Base-by-base conservation (phyloP, 2,797 vertebrate genomes). In the Bradypus variegatus region DNA sequence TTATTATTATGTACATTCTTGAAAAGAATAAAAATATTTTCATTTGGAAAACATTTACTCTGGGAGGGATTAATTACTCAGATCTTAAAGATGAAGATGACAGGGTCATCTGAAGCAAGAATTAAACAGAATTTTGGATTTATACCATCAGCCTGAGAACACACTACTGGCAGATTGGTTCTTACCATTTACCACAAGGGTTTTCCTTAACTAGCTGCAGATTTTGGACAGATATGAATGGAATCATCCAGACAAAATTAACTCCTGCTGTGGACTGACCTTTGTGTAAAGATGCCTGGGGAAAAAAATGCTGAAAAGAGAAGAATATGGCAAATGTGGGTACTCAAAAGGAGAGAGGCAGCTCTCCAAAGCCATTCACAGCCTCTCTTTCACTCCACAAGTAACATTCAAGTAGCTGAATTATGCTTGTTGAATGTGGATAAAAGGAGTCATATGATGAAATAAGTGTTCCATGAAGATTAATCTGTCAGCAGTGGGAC, bases 401-500 rank as follows among this genome's bases (percentile, higher is more conserved):
- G 82, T 60, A 86, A 93, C 92, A 93, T 8, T 11, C 86, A 78
- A 15, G 36, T 15, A 85, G 88, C 67, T 90, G 69, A 91, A 92
- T 70, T 48, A 85, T 45, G 90, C 90, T 82, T 82, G 77, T 29
- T 88, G 90, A 75, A 82, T 87, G 91, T 64, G 86, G 64, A 72
- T 90, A 93, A 83, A 69, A 8, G 55, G 88, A 62, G 64, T 95
- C 92, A 82, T 0, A 2, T 88, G 91, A 93, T 29, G 38, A 76
- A 85, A 27, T 91, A 92, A 93, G 73, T 55, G 91, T 91, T 92
- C 85, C 50, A 11, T 3, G 36, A 88, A 91, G 86, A 94, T 90
- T 85, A 86, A 90, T 85, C 91, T 94, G 93, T 94, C 95, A 94
- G 94, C 88, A 48, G 83, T 79, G 83, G 88, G 93, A 72, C 83